Evolutionary conservation across 2,888 invertebrate species (phyloP).

Genomic region (Dyspetes luteomarginatus): DNA sequence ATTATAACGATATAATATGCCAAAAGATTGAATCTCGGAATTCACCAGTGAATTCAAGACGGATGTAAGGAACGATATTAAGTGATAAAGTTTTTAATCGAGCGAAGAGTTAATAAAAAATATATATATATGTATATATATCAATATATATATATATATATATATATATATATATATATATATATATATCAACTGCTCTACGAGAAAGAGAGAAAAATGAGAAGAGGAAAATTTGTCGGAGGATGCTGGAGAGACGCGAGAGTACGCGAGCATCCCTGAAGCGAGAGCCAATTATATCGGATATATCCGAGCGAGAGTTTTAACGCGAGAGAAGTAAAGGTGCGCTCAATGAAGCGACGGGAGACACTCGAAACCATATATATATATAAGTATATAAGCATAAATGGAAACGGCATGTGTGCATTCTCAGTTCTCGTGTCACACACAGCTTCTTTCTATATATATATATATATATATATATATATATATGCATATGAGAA

Average conservation of each 20-base stretch:
- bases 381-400: not conserved
- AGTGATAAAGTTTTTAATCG: too few species aligned
- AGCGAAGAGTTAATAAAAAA: too few species aligned
- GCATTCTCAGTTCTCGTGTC: constrained; percentile 47
- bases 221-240: constrained; percentile 41
- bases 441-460: constrained; percentile 14
- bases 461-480: not conserved
- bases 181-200: not conserved
- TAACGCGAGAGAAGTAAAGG: constrained; percentile 23
- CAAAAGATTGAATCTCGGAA: too few species aligned
- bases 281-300: constrained; percentile 60
- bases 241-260: constrained; percentile 9
- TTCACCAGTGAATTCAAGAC: too few species aligned
- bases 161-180: constrained; percentile 15
- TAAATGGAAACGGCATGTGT: constrained; percentile 18
- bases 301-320: constrained; percentile 53
- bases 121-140: constrained; percentile 25
- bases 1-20: too few species aligned
- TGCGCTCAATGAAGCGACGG: constrained; percentile 39
- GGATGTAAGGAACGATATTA: too few species aligned
- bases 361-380: constrained; percentile 28
- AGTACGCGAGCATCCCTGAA: constrained; percentile 33
- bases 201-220: not conserved
- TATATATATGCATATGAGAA: constrained; percentile 9
- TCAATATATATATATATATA: constrained; percentile 2